phyloP scores from a whole-genome alignment of 23 tunicate genomes.

The Ciona savignyi region DNA sequence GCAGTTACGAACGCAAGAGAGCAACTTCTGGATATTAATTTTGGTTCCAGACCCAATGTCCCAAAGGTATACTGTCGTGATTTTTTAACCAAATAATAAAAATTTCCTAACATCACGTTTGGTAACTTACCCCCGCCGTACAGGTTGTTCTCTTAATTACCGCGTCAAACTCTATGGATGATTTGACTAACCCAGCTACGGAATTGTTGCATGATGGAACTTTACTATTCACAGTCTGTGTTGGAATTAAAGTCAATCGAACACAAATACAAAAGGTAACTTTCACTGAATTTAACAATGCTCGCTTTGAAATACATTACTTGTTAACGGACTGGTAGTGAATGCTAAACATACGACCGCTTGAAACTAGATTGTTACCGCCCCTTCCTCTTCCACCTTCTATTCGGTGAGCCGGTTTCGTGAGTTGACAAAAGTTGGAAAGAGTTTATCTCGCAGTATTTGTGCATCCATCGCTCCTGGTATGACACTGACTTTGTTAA shows the following conservation, averaged over 20 bases:
- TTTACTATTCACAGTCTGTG: constrained; percentile 55
- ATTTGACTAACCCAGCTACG: constrained; percentile 17
- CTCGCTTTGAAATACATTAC: too few relatives aligned
- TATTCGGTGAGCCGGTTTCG: constrained; percentile 27
- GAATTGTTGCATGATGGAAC: constrained; percentile 41
- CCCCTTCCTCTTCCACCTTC: constrained; percentile 20
- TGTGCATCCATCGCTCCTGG: constrained; percentile 28
- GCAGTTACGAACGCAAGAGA: constrained; percentile 22
- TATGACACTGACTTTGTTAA: neutral
- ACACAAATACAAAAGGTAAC: constrained; percentile 23
- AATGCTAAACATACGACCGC: neutral
- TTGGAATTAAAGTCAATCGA: constrained; percentile 34
- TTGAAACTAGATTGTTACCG: constrained; percentile 16
- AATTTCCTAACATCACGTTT: too few relatives aligned
- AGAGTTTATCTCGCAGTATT: constrained; percentile 28
- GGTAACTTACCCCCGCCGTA: neutral
- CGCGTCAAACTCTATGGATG: constrained; percentile 48
- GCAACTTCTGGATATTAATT: neutral
- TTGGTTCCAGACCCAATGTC: constrained; percentile 28
- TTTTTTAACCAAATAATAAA: too few relatives aligned
- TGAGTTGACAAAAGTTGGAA: constrained; percentile 19
- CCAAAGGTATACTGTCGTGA: constrained; percentile 25
- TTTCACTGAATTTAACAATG: neutral
- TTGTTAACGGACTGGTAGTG: neutral
- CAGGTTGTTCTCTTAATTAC: constrained; percentile 68